Evolutionary conservation across 92 coral and sea anemone species (phyloP).

Genomic region (Zoanthus gigantus): DNA sequence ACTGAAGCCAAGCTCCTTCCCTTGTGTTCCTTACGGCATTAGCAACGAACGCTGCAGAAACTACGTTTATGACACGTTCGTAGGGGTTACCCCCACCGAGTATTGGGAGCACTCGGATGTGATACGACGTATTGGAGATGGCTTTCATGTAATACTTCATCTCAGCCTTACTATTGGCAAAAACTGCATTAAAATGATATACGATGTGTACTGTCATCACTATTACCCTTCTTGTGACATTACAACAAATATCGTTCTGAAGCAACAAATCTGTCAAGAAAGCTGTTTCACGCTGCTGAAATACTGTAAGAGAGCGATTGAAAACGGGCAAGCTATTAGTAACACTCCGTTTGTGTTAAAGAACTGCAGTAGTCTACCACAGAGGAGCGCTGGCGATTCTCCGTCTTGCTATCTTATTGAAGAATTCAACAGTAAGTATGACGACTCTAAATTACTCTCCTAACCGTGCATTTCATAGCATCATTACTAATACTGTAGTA

Average conservation of each 20-base stretch:
- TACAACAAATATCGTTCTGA: neutral
- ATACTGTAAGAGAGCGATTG: neutral
- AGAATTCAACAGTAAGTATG: conserved; percentile 26
- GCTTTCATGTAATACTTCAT: neutral
- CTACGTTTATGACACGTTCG: neutral
- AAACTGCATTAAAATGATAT: conserved; percentile 8
- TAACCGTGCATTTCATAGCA: too few relatives aligned
- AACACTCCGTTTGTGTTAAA: neutral
- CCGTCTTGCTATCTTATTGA: conserved; percentile 8
- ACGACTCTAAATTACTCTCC: too few relatives aligned
- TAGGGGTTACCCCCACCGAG: neutral
- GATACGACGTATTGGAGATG: conserved; percentile 18
- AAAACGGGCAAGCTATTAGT: neutral
- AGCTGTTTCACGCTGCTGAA: neutral
- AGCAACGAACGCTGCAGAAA: neutral
- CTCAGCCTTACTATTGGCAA: neutral
- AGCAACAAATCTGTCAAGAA: conserved; percentile 33
- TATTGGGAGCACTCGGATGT: neutral
- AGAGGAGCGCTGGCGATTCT: conserved; percentile 13
- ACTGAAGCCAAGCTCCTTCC: neutral
- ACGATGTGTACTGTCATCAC: conserved; percentile 14
- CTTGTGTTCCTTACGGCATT: conserved; percentile 3
- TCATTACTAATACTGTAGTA: too few relatives aligned
- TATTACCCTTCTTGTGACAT: conserved; percentile 25
- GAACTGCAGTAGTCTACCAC: conserved; percentile 12